phyloP scores from a whole-genome alignment of 2,797 vertebrate species.

The Echeneis naucrates region DNA sequence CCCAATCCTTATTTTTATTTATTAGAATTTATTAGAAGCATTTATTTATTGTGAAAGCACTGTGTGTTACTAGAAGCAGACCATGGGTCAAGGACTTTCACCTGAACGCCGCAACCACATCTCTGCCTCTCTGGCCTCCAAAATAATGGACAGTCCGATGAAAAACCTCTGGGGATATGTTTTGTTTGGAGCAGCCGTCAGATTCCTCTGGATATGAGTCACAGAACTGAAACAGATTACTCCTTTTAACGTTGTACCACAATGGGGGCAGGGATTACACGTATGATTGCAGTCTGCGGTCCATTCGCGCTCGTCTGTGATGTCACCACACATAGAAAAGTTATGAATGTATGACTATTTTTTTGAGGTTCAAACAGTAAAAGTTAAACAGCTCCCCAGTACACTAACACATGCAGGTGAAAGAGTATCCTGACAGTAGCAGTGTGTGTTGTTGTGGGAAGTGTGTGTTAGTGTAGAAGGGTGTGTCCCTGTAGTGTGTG shows the following conservation, averaged over 20 bases:
- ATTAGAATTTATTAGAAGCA: too few relatives aligned
- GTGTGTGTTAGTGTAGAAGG: constrained; percentile 41
- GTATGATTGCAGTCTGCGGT: not conserved
- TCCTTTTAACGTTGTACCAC: not conserved
- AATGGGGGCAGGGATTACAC: too few relatives aligned
- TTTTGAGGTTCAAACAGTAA: fast-evolving
- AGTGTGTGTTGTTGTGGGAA: not conserved
- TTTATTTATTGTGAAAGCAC: not conserved
- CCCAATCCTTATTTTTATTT: too few relatives aligned
- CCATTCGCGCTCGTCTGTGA: not conserved
- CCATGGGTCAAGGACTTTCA: too few relatives aligned
- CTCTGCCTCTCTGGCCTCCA: not conserved
- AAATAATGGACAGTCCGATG: not conserved
- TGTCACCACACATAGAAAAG: not conserved
- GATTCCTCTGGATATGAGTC: constrained; percentile 67
- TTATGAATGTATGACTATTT: not conserved
- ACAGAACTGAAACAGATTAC: constrained; percentile 31
- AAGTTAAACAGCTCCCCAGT: not conserved
- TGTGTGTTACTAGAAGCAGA: not conserved
- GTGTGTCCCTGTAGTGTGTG: constrained; percentile 60
- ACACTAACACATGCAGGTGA: not conserved
- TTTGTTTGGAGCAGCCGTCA: constrained; percentile 38
- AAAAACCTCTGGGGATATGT: not conserved
- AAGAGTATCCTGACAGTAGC: not conserved
- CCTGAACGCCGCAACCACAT: not conserved